Conservation (phyloP, 2,113 vertebrate species). For the Podarcis cretensis region DNA sequence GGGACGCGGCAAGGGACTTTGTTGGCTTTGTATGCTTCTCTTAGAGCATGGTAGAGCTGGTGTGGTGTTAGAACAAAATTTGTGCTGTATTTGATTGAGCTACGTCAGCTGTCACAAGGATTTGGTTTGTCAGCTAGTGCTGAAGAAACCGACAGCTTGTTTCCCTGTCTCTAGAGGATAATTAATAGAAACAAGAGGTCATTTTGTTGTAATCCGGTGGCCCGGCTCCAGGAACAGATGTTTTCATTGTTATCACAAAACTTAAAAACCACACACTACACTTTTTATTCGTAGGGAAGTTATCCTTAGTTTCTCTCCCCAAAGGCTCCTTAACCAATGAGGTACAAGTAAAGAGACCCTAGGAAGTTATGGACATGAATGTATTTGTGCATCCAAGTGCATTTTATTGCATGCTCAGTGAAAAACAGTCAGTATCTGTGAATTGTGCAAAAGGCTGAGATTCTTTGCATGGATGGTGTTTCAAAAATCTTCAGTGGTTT, state of each 20-base stretch:
- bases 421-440: not conserved
- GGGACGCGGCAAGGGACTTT: not conserved
- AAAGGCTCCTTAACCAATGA: not conserved
- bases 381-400: constrained; percentile 19
- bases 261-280: not conserved
- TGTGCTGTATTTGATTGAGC: not conserved
- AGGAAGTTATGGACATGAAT: constrained; percentile 2
- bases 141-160: constrained; percentile 29
- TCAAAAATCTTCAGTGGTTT: not conserved
- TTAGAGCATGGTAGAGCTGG: not conserved
- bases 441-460: constrained; percentile 33
- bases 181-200: constrained; percentile 69
- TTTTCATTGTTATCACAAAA: constrained; percentile 75
- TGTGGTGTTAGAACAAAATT: not conserved
- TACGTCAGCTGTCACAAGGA: constrained; percentile 30
- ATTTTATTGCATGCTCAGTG: not conserved
- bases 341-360: constrained; percentile 35
- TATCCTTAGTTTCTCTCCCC: not conserved
- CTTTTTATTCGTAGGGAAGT: constrained; percentile 12
- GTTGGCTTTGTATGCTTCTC: not conserved
- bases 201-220: constrained; percentile 74
- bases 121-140: constrained; percentile 44
- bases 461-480: constrained; percentile 39
- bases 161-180: constrained; percentile 54
- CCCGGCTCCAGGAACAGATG: constrained; percentile 77